A percentile compares a stretch with the other conserved stretches of the same genome.
These are phyloP conservation scores for Panurus biarmicus DNA, from an alignment of 2,113 vertebrate species.

Conservation along the genomic window DNA sequence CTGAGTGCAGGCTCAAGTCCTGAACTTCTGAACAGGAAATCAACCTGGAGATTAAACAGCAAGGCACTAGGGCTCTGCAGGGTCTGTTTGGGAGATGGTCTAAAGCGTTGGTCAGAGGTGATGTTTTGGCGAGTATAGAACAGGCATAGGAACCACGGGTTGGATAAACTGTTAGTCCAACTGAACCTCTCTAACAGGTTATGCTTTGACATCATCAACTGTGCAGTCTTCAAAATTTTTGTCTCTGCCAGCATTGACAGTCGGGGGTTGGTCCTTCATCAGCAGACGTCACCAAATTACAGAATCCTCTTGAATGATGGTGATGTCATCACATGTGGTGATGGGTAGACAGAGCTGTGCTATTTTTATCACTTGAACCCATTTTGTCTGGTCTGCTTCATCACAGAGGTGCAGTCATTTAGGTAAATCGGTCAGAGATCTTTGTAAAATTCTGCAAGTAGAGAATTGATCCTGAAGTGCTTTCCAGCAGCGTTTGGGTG, in stretches of 20 bases:
- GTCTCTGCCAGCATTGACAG: background rate
- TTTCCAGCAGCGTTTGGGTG: background rate
- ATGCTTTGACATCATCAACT: background rate
- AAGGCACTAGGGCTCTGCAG: background rate
- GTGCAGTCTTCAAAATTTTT: background rate
- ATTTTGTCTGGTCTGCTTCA: constrained; percentile 10
- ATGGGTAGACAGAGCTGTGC: background rate
- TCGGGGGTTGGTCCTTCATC: background rate
- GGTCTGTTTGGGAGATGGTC: background rate
- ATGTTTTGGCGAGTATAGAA: background rate
- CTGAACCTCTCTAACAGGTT: background rate
- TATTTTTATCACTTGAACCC: background rate
- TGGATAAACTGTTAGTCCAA: background rate
- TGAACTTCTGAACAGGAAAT: background rate
- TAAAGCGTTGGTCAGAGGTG: background rate
- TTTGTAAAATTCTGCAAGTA: background rate
- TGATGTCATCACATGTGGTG: background rate
- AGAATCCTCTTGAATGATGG: background rate
- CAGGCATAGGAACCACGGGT: background rate
- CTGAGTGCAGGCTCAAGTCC: too few species aligned
- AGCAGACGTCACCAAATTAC: background rate
- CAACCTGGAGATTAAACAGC: background rate
- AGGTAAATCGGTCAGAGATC: background rate
- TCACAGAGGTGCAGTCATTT: background rate
- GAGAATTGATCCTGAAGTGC: background rate